These are phyloP conservation scores for Apodemia zela DNA, from an alignment of 2,888 invertebrate species.

Conservation along the genomic window DNA sequence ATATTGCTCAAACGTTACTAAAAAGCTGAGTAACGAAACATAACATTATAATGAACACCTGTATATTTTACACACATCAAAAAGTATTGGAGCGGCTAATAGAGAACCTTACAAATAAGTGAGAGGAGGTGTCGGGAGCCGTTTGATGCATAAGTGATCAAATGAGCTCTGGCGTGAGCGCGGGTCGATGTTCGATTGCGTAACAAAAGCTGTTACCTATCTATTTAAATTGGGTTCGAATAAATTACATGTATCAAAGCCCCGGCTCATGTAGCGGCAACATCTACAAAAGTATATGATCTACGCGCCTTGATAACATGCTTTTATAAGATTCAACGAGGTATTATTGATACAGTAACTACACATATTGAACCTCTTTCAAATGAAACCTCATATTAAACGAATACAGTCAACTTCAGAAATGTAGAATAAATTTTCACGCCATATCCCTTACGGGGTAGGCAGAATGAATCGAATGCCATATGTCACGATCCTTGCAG, in stretches of 20 bases:
- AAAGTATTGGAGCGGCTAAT: slow-evolving; percentile 12
- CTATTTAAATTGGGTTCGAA: slow-evolving; percentile 71
- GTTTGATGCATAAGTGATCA: slow-evolving; percentile 74
- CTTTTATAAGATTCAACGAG: slow-evolving; percentile 8
- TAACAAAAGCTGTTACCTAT: slow-evolving; percentile 59
- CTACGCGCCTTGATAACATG: slow-evolving; percentile 10
- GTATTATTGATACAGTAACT: slow-evolving; percentile 13
- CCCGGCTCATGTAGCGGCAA: slow-evolving; percentile 22
- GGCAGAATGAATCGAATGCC: too few relatives aligned
- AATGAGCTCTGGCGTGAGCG: slow-evolving; percentile 53
- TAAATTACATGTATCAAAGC: slow-evolving; percentile 41
- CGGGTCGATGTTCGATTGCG: slow-evolving; percentile 71
- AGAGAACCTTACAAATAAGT: slow-evolving; percentile 10
- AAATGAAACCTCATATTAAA: background rate
- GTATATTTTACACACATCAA: slow-evolving; percentile 8
- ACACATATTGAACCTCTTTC: background rate
- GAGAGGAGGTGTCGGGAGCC: slow-evolving; percentile 53
- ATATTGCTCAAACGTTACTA: background rate
- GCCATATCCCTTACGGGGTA: too few relatives aligned
- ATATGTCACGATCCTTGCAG: too few relatives aligned
- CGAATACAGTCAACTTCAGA: background rate
- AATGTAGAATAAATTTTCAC: too few relatives aligned
- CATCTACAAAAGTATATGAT: slow-evolving; percentile 8
- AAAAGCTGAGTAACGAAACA: slow-evolving; percentile 1
- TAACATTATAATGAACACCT: slow-evolving; percentile 3